These are phyloP conservation scores for Porites divaricata DNA, from an alignment of 92 coral and sea anemone species.

Conservation along the genomic window DNA sequence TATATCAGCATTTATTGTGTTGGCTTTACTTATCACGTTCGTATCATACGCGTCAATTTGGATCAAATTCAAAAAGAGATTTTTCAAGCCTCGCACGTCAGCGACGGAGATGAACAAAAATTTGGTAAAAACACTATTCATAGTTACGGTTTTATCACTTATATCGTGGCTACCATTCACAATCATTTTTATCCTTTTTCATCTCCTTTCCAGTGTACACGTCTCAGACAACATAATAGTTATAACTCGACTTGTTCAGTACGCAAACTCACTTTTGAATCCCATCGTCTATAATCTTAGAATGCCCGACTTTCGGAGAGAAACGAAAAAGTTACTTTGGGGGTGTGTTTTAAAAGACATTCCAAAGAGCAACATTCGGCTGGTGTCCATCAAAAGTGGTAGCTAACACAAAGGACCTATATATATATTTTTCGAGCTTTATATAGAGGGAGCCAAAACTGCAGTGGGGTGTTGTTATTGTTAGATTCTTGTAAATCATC, in stretches of 20 bases:
- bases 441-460: too few relatives aligned
- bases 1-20: constrained; percentile 5
- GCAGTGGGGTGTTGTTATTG: too few relatives aligned
- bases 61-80: not conserved
- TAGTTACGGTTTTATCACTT: not conserved
- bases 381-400: not conserved
- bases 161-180: constrained; percentile 7
- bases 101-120: constrained; percentile 1
- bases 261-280: constrained; percentile 17
- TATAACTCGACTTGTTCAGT: constrained; percentile 3
- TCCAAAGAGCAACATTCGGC: not conserved
- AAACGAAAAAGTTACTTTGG: not conserved
- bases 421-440: too few relatives aligned
- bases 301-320: constrained; percentile 12
- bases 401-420: not conserved
- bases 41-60: constrained; percentile 19
- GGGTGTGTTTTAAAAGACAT: not conserved
- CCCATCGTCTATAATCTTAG: constrained; percentile 17
- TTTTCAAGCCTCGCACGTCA: not conserved
- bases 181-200: not conserved
- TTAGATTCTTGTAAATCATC: too few relatives aligned
- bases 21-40: constrained; percentile 14
- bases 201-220: not conserved
- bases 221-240: not conserved
- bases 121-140: not conserved